Conservation (phyloP, 2,113 vertebrate genomes). For the Crotalus tigris region DNA sequence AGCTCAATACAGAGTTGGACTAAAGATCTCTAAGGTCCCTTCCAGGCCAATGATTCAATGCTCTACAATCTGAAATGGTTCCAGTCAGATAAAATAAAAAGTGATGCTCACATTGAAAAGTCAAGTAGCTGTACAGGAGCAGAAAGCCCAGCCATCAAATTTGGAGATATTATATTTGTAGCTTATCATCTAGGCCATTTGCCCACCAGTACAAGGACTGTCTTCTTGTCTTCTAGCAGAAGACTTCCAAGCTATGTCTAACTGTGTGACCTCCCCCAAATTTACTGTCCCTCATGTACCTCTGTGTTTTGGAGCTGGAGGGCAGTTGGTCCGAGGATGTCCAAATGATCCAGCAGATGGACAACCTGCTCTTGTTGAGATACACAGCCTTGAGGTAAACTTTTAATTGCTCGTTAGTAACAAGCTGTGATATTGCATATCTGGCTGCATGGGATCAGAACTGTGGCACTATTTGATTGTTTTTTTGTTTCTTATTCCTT, state of each 20-base stretch:
- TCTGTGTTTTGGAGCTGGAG: constrained; percentile 82
- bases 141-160: not conserved
- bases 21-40: not conserved
- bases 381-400: constrained; percentile 87
- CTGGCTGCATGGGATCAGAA: not conserved
- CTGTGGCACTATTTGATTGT: not conserved
- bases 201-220: not conserved
- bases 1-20: not conserved
- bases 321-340: constrained; percentile 77
- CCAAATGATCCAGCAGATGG: constrained; percentile 68
- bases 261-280: constrained; percentile 69
- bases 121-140: not conserved
- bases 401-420: not conserved
- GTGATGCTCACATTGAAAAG: not conserved
- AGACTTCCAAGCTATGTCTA: not conserved
- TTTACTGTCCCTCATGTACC: constrained; percentile 73
- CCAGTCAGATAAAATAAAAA: not conserved
- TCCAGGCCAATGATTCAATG: not conserved
- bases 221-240: constrained; percentile 54
- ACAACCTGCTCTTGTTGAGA: constrained; percentile 69
- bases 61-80: not conserved
- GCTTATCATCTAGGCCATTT: accelerated
- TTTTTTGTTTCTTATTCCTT: not conserved
- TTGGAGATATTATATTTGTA: not conserved
- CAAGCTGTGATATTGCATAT: accelerated